phyloP scores from a whole-genome alignment of 2,113 vertebrate species.

The Esox niger region DNA sequence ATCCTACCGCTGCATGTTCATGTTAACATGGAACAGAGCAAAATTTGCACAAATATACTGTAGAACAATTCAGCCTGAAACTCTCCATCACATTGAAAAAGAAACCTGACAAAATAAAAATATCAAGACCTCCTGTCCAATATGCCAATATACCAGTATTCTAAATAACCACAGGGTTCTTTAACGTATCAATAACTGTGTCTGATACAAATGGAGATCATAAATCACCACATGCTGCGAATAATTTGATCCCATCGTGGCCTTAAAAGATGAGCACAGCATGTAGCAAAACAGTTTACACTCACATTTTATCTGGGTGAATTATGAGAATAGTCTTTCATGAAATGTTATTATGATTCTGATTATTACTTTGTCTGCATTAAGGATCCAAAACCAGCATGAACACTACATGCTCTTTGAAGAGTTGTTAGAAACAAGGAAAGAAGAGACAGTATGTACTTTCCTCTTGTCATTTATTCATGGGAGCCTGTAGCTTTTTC shows the following conservation, averaged over 20 bases:
- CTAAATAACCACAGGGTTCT: not conserved
- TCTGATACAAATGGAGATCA: not conserved
- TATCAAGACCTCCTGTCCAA: not conserved
- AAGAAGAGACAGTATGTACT: too few species aligned
- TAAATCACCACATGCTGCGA: not conserved
- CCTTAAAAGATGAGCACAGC: not conserved
- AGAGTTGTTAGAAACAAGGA: too few species aligned
- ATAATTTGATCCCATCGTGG: not conserved
- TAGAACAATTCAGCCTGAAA: too few species aligned
- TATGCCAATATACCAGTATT: not conserved
- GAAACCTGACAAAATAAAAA: not conserved
- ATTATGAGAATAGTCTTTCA: too few species aligned
- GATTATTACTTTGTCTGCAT: too few species aligned
- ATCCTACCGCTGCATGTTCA: not conserved
- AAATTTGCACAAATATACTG: not conserved
- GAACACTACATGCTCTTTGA: too few species aligned
- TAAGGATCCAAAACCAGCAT: too few species aligned
- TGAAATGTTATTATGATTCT: too few species aligned
- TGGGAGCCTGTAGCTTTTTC: too few species aligned
- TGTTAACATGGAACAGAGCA: not conserved
- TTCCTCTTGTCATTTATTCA: too few species aligned
- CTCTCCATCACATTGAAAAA: too few species aligned
- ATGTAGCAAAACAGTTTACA: not conserved
- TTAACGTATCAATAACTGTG: conserved; percentile 9
- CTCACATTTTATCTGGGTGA: too few species aligned